Conservation (phyloP, 2,888 invertebrate species). For the Nineta flava region DNA sequence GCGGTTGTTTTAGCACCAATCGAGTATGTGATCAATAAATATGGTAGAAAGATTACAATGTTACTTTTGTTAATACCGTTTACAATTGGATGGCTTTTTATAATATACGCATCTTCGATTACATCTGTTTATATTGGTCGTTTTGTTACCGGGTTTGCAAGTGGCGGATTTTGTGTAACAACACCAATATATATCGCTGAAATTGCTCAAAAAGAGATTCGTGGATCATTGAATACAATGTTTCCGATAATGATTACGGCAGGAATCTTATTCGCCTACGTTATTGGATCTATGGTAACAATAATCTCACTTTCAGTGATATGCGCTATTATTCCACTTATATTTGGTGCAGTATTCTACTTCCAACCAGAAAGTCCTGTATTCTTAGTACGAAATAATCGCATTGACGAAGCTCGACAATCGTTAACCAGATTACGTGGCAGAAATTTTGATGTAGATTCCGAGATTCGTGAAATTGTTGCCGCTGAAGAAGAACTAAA, state of each 20-base stretch:
- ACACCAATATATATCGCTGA: conserved; percentile 71
- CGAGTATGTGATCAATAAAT: conserved; percentile 44
- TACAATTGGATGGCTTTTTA: conserved; percentile 49
- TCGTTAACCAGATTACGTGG: conserved; percentile 57
- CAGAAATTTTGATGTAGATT: conserved; percentile 40
- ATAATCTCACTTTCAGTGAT: conserved; percentile 45
- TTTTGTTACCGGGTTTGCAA: conserved; percentile 51
- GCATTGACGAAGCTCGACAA: conserved; percentile 43
- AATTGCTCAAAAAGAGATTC: conserved; percentile 60
- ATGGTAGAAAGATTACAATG: conserved; percentile 54
- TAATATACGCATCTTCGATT: conserved; percentile 44
- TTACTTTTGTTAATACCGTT: conserved; percentile 43
- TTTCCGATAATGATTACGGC: conserved; percentile 67
- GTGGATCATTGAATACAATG: conserved; percentile 67
- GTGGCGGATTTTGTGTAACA: conserved; percentile 62
- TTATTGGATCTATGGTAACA: conserved; percentile 40
- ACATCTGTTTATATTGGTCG: conserved; percentile 42
- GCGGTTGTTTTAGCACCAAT: conserved; percentile 51
- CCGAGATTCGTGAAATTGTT: conserved; percentile 42
- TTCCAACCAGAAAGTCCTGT: conserved; percentile 78
- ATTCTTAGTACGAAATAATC: conserved; percentile 43
- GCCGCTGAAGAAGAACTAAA: conserved; percentile 28
- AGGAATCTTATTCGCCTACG: conserved; percentile 61
- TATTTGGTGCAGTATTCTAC: conserved; percentile 49
- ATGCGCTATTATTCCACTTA: conserved; percentile 43